A percentile compares a stretch with the other conserved stretches of the same genome.
phyloP scores from a whole-genome alignment of 2,113 vertebrate genomes.

The Morphnarchus princeps region DNA sequence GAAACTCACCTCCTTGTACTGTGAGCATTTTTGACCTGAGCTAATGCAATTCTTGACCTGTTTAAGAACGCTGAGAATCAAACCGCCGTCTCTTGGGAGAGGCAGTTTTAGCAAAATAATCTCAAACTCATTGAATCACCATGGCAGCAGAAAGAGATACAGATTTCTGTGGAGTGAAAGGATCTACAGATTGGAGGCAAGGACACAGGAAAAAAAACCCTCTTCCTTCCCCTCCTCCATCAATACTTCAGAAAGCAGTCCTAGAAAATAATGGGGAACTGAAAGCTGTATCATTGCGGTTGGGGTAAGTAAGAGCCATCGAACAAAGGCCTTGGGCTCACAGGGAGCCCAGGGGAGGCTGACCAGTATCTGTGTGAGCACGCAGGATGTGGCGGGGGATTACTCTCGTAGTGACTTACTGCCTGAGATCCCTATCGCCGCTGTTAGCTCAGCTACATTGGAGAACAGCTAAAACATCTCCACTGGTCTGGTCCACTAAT shows the following conservation, averaged over 20 bases:
- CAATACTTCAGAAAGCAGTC: not conserved
- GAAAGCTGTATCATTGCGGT: rapidly evolving
- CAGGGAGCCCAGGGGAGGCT: not conserved
- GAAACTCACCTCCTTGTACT: conserved; percentile 43
- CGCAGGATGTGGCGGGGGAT: not conserved
- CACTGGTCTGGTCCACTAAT: not conserved
- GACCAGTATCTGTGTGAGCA: not conserved
- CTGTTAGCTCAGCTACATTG: not conserved
- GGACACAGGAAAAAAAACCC: not conserved
- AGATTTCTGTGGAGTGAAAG: not conserved
- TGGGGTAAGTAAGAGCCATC: not conserved
- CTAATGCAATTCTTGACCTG: conserved; percentile 63
- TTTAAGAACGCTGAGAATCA: conserved; percentile 6
- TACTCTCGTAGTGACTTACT: not conserved
- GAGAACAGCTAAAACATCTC: not conserved
- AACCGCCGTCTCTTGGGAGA: conserved; percentile 19
- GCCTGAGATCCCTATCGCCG: not conserved
- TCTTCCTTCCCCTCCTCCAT: not conserved
- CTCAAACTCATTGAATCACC: conserved; percentile 51
- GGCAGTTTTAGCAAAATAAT: conserved; percentile 58
- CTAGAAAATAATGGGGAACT: not conserved
- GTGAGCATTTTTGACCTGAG: conserved; percentile 45
- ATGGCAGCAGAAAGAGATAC: conserved; percentile 51
- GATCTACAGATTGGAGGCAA: not conserved
- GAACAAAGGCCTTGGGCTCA: not conserved